A percentile compares a stretch with the other conserved stretches of the same genome.
Conservation (phyloP, 1,140 invertebrate genomes). For the Bombus difficillimus region DNA sequence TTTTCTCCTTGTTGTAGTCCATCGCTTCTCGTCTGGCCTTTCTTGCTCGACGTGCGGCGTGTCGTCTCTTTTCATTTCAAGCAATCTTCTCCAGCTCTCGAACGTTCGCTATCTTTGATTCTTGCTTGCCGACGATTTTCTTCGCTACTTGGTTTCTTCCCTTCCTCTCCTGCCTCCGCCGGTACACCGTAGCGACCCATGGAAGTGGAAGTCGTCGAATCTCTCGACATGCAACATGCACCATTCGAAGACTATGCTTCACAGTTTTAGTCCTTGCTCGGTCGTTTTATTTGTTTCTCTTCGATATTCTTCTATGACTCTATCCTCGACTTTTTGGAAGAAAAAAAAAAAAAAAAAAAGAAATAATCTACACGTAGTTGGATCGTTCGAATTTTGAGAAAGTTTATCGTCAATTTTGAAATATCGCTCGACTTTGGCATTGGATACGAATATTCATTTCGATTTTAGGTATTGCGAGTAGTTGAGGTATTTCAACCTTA, state of each 20-base stretch:
- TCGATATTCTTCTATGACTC: not conserved
- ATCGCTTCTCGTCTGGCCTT: not conserved
- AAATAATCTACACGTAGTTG: too few relatives aligned
- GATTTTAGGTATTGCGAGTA: too few relatives aligned
- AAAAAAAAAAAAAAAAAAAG: too few relatives aligned
- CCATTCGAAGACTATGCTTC: not conserved
- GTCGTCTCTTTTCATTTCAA: conserved; percentile 1
- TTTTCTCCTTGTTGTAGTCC: too few relatives aligned
- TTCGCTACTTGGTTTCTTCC: not conserved
- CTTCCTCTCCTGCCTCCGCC: not conserved
- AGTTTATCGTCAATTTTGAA: too few relatives aligned
- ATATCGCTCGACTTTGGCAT: not conserved
- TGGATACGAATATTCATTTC: not conserved
- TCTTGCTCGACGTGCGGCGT: not conserved
- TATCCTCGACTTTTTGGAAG: not conserved
- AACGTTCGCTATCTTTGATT: not conserved
- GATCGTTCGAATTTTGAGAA: too few relatives aligned
- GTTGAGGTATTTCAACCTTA: too few relatives aligned
- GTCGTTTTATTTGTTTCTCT: not conserved
- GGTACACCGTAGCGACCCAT: too few relatives aligned
- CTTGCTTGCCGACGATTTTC: conserved; percentile 4
- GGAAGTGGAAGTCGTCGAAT: too few relatives aligned
- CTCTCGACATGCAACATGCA: too few relatives aligned
- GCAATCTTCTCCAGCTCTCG: too few relatives aligned
- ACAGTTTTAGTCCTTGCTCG: not conserved